Evolutionary conservation across 2,888 invertebrate genomes (phyloP).

Genomic region (Thyatira batis): DNA sequence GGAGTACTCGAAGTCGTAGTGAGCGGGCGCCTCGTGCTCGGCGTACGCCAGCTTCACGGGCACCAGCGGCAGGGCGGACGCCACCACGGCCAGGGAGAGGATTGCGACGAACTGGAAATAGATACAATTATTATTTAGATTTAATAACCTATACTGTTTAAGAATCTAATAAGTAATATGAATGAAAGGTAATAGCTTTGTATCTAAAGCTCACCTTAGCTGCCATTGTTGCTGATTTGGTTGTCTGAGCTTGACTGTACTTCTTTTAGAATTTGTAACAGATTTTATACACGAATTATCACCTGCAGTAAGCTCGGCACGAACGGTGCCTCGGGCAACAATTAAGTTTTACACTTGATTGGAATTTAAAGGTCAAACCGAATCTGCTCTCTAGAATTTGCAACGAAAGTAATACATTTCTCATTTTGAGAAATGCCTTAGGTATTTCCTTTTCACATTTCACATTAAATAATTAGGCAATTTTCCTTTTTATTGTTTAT

Average conservation of each 20-base stretch:
- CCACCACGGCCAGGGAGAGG: constrained; percentile 54
- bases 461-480: too few relatives aligned
- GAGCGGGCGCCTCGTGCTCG: constrained; percentile 61
- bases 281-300: constrained; percentile 34
- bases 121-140: background rate
- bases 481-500: too few relatives aligned
- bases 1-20: constrained; percentile 72
- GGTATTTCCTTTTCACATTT: too few relatives aligned
- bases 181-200: too few relatives aligned
- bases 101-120: constrained; percentile 53
- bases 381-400: too few relatives aligned
- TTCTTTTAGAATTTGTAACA: too few relatives aligned
- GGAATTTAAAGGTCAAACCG: constrained; percentile 53
- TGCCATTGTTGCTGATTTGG: constrained; percentile 63
- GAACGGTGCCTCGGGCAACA: constrained; percentile 33
- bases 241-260: constrained; percentile 33
- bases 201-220: constrained; percentile 54
- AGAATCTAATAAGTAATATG: too few relatives aligned
- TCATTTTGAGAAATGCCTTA: too few relatives aligned
- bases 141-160: too few relatives aligned
- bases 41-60: constrained; percentile 60
- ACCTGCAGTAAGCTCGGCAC: constrained; percentile 23
- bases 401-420: too few relatives aligned
- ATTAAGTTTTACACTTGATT: constrained; percentile 39
- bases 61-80: constrained; percentile 43